A percentile compares a stretch with the other conserved stretches of the same genome.
phyloP scores from a whole-genome alignment of 1,140 invertebrate species.

The Philotrypesis tridentata region DNA sequence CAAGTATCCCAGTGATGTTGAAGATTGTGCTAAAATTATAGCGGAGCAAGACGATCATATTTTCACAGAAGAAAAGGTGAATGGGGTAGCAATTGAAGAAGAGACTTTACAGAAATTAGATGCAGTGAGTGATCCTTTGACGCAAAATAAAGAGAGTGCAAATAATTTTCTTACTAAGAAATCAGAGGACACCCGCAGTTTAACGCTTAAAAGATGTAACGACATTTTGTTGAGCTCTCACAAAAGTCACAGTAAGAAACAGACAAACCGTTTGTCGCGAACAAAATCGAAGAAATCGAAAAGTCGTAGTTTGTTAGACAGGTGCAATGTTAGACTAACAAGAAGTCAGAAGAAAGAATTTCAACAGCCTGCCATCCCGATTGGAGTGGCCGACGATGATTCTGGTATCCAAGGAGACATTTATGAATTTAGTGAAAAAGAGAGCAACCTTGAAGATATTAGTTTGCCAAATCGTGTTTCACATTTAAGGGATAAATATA shows the following conservation, averaged over 20 bases:
- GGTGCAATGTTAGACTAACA: conserved; percentile 63
- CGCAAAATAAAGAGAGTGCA: conserved; percentile 31
- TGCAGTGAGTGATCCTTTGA: conserved; percentile 46
- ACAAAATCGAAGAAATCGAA: conserved; percentile 57
- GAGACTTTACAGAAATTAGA: conserved; percentile 28
- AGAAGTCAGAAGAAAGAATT: conserved; percentile 66
- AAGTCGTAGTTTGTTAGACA: conserved; percentile 42
- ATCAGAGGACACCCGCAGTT: conserved; percentile 63
- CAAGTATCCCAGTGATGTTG: conserved; percentile 45
- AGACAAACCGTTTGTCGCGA: conserved; percentile 65
- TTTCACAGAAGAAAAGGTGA: conserved; percentile 42
- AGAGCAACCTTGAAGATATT: conserved; percentile 69
- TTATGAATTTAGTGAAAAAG: conserved; percentile 71
- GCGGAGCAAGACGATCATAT: conserved; percentile 45
- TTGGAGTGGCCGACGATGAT: conserved; percentile 69
- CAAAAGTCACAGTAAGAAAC: conserved; percentile 63
- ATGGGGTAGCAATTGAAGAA: conserved; percentile 30
- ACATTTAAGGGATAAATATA: conserved; percentile 57
- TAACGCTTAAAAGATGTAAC: conserved; percentile 65
- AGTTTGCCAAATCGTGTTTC: conserved; percentile 58
- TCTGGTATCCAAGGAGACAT: conserved; percentile 72
- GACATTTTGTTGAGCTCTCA: conserved; percentile 71
- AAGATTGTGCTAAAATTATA: conserved; percentile 44
- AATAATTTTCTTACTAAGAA: conserved; percentile 49
- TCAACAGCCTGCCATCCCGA: conserved; percentile 57